These are phyloP conservation scores for Rhynchophorus ferrugineus DNA, from an alignment of 1,140 invertebrate species.

Conservation along the genomic window DNA sequence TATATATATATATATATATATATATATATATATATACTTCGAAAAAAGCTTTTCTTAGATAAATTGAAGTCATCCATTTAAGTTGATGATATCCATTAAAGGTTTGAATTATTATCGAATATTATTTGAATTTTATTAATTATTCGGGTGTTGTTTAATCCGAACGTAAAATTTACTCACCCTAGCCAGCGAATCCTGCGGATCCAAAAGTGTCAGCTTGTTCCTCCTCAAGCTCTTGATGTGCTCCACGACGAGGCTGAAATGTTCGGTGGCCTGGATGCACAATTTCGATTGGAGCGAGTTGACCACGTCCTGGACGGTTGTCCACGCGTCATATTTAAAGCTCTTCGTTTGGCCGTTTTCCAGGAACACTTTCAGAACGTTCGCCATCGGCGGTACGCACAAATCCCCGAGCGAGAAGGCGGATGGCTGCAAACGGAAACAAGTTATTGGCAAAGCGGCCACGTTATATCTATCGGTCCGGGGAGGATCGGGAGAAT, in stretches of 20 bases:
- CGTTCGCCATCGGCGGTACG: conserved; percentile 84
- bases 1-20: too few species aligned
- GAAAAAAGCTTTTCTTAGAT: too few species aligned
- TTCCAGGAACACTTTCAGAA: conserved; percentile 87
- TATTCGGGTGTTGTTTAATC: too few species aligned
- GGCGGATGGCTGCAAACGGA: conserved; percentile 59
- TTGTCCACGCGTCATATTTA: conserved; percentile 86
- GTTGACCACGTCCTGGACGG: conserved; percentile 78
- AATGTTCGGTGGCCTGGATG: conserved; percentile 71
- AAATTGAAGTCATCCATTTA: too few species aligned
- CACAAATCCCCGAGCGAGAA: conserved; percentile 71
- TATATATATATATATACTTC: too few species aligned
- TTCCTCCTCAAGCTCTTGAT: conserved; percentile 78
- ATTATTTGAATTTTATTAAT: too few species aligned
- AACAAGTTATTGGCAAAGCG: neutral
- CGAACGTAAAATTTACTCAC: too few species aligned
- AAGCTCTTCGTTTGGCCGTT: conserved; percentile 96
- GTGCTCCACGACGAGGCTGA: conserved; percentile 83
- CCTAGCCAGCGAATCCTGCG: conserved; percentile 73
- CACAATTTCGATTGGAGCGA: conserved; percentile 81
- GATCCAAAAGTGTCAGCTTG: conserved; percentile 75
- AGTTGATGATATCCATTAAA: too few species aligned
- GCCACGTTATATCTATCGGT: too few species aligned
- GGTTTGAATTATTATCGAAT: too few species aligned
- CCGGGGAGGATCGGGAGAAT: too few species aligned